Evolutionary conservation across 2,113 vertebrate species (phyloP), one percentile per base, ranked within the genome.

Genomic region (Heliornis fulica): DNA sequence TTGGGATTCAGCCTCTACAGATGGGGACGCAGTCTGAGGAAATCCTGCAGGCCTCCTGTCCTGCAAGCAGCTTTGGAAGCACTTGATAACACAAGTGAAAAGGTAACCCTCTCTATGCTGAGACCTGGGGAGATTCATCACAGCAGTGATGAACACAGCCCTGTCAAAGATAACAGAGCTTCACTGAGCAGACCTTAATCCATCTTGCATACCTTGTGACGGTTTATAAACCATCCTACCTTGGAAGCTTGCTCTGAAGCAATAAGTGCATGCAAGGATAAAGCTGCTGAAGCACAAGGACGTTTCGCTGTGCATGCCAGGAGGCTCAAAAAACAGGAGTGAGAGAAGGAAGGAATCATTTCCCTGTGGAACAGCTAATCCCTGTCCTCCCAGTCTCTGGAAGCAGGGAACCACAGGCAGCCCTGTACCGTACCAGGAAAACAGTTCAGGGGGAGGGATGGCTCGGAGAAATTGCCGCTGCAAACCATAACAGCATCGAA

Each of bases 401-500:
- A 78, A 83, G 34, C 23, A 56, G 75, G 28, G 71, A 59, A 40
- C 18, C 1, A 0, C 48, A 69, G 43, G 31, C 41, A 91, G 66
- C 28, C 2, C 0, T 0, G 5, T 51, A 68, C n/a, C 1, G 2
- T 96, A 99, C 99, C 98, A 65, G 98, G 97, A 90, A 99, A 98
- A 34, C 96, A 94, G 64, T 97, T 93, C 90, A 99, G 83, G 11
- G 99, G 99, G 16, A 98, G 95, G 41, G 21, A 79, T 0, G 98
- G 98, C 13, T 97, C 90, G 1, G 92, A 97, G 92, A 98, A 98
- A 23, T 86, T 97, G 60, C 99, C 98, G 1, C 97, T 98, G 98
- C 99, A 99, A 89, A 99, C 98, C 97, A 99, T 96, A 25, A 99
- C 95, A 1, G 98, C 99, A 83, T 99, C 98, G 43, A 99, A 99